These are phyloP conservation scores for Hydrolagus colliei DNA, from an alignment of 2,797 vertebrate species.

Conservation along the genomic window DNA sequence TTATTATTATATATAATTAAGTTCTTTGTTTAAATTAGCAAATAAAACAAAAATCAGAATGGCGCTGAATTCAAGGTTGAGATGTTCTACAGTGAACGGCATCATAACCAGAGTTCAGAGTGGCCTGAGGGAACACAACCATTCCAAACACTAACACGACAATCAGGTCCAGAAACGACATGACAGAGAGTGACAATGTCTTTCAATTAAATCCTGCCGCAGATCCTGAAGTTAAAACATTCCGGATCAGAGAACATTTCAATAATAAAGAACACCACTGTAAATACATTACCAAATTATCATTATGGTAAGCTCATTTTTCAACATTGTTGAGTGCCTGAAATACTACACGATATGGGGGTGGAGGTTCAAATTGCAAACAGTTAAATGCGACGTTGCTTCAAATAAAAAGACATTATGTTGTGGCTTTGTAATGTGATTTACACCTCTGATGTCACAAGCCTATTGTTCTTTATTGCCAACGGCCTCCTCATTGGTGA, in stretches of 20 bases:
- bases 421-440: not conserved
- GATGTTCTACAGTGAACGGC: not conserved
- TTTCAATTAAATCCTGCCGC: not conserved
- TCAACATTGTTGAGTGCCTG: not conserved
- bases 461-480: not conserved
- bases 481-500: not conserved
- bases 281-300: not conserved
- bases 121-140: not conserved
- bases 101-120: not conserved
- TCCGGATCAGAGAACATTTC: not conserved
- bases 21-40: not conserved
- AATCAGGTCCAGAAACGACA: not conserved
- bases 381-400: not conserved
- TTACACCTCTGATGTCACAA: conserved; percentile 1
- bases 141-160: not conserved
- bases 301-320: not conserved
- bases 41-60: not conserved
- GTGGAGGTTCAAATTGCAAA: not conserved
- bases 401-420: not conserved
- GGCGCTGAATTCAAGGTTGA: not conserved
- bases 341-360: not conserved
- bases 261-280: not conserved
- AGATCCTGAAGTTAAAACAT: not conserved
- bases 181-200: not conserved
- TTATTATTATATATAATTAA: not conserved